phyloP scores from a whole-genome alignment of 2,797 vertebrate species.

The Arremon brunneinucha region DNA sequence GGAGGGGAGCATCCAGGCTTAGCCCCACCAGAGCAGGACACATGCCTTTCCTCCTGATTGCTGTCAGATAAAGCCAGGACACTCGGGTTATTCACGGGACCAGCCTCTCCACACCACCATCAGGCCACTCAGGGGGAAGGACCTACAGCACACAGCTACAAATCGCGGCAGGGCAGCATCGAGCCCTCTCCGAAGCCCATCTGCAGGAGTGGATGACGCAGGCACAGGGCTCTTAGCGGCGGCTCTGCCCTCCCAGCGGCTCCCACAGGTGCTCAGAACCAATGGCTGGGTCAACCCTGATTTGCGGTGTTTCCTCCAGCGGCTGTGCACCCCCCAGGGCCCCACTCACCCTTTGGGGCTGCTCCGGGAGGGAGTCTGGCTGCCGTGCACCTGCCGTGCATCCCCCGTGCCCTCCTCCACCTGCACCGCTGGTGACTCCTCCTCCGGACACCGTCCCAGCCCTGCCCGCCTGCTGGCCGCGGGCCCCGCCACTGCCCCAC shows the following conservation, averaged over 20 bases:
- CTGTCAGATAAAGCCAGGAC: not conserved
- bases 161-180: not conserved
- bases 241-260: not conserved
- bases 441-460: constrained; percentile 20
- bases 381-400: not conserved
- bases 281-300: not conserved
- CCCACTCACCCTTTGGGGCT: constrained; percentile 25
- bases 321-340: not conserved
- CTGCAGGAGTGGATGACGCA: not conserved
- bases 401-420: constrained; percentile 27
- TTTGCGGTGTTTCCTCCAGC: rapidly evolving
- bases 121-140: not conserved
- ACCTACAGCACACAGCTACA: not conserved
- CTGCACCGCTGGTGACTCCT: constrained; percentile 20
- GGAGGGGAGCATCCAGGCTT: not conserved
- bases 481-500: not conserved
- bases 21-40: not conserved
- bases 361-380: not conserved
- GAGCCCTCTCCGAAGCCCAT: not conserved
- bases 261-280: not conserved
- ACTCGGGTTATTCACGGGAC: not conserved
- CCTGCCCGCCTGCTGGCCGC: not conserved
- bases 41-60: not conserved
- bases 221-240: not conserved
- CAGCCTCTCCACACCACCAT: not conserved